Conservation (phyloP, 1,140 invertebrate species). For the Heliconius hermathena region DNA sequence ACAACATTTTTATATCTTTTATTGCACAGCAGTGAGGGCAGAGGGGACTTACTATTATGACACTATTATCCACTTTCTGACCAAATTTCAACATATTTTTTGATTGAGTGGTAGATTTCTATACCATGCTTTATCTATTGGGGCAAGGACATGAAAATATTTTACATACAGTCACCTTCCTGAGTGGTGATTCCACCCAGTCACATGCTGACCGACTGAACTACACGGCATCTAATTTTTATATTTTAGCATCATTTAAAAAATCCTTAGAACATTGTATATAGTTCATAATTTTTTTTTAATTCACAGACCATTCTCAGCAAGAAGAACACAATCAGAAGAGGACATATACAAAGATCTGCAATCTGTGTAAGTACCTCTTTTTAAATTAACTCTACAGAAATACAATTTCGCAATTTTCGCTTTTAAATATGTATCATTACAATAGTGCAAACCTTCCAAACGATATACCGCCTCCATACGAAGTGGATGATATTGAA, state of each 20-base stretch:
- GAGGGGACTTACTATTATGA: too few species aligned
- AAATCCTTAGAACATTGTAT: neutral
- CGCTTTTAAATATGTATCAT: conserved; percentile 31
- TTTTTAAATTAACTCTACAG: conserved; percentile 8
- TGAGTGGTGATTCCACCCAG: neutral
- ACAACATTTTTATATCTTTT: too few species aligned
- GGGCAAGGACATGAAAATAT: too few species aligned
- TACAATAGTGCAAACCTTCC: conserved; percentile 61
- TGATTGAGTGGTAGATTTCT: too few species aligned
- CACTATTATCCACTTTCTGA: too few species aligned
- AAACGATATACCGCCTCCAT: conserved; percentile 55
- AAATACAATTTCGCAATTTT: neutral
- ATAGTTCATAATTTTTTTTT: neutral
- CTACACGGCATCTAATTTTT: neutral
- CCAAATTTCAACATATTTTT: too few species aligned
- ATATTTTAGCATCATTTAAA: neutral
- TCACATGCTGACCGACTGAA: neutral
- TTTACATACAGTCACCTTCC: too few species aligned
- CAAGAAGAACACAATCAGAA: conserved; percentile 88
- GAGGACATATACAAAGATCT: conserved; percentile 93
- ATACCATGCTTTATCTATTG: too few species aligned
- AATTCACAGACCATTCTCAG: conserved; percentile 87
- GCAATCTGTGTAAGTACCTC: conserved; percentile 85
- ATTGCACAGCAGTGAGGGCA: too few species aligned
- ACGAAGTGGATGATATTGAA: conserved; percentile 48